These are phyloP conservation scores for Pelodytes ibericus DNA, from an alignment of 2,797 vertebrate species.

Conservation along the genomic window DNA sequence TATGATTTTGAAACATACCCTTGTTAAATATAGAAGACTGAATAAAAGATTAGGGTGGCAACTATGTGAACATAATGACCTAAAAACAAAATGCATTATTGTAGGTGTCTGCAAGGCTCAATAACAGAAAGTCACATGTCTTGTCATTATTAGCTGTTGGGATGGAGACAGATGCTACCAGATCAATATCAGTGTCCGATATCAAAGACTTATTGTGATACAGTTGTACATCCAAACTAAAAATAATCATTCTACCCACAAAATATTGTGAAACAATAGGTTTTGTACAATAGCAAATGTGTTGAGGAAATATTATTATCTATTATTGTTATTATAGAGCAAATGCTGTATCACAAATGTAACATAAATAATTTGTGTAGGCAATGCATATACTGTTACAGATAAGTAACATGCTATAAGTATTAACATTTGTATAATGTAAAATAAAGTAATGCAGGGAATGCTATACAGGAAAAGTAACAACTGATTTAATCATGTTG, in stretches of 20 bases:
- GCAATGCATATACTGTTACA: background rate
- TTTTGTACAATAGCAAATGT: conserved; percentile 1
- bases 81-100: conserved; percentile 56
- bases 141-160: conserved; percentile 64
- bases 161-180: conserved; percentile 62
- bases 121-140: conserved; percentile 64
- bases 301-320: conserved; percentile 9
- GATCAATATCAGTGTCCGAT: conserved; percentile 65
- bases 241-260: conserved; percentile 56
- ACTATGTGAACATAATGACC: conserved; percentile 17
- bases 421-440: too few species aligned
- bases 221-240: conserved; percentile 44
- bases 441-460: too few species aligned
- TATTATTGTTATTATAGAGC: background rate
- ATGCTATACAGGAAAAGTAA: too few species aligned
- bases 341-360: background rate
- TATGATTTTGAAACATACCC: background rate
- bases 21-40: background rate
- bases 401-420: too few species aligned
- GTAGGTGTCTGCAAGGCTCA: conserved; percentile 60
- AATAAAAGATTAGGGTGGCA: conserved; percentile 16
- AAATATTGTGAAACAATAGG: conserved; percentile 25
- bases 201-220: conserved; percentile 63
- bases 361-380: background rate
- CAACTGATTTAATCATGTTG: too few species aligned